A percentile compares a stretch with the other conserved stretches of the same genome.
These are phyloP conservation scores for Nyctibius bracteatus DNA, from an alignment of 2,113 vertebrate species.

Conservation along the genomic window DNA sequence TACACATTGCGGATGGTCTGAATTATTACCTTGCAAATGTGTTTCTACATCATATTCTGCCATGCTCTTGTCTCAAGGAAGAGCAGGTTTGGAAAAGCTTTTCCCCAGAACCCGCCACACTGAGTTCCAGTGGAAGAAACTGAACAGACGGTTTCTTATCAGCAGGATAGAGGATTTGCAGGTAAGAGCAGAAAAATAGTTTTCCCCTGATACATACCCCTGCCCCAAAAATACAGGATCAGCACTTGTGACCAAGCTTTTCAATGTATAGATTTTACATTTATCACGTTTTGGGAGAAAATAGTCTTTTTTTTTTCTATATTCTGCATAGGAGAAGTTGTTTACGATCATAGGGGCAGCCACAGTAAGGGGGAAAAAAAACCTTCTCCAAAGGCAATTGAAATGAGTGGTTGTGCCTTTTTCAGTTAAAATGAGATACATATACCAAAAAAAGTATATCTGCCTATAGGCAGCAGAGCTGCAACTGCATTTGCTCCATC, in stretches of 20 bases:
- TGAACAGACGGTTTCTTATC: background rate
- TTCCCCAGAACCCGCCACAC: background rate
- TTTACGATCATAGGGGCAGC: background rate
- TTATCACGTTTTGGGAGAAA: background rate
- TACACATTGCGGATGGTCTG: background rate
- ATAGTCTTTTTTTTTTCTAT: background rate
- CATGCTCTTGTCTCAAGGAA: background rate
- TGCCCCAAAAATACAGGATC: background rate
- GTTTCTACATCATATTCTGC: background rate
- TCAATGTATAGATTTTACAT: background rate
- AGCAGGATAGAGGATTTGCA: background rate
- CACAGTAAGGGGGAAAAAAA: background rate
- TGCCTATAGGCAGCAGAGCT: background rate
- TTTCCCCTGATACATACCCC: background rate
- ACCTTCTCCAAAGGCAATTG: background rate
- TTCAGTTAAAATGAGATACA: background rate
- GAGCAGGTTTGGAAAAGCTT: background rate
- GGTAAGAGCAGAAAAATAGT: background rate
- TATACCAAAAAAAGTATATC: background rate
- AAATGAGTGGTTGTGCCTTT: background rate
- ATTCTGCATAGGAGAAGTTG: background rate
- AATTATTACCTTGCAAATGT: background rate
- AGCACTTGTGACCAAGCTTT: background rate
- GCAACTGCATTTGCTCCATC: background rate
- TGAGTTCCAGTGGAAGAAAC: background rate